phyloP scores from a whole-genome alignment of 2,888 invertebrate genomes.

The Peribatodes rhomboidaria region DNA sequence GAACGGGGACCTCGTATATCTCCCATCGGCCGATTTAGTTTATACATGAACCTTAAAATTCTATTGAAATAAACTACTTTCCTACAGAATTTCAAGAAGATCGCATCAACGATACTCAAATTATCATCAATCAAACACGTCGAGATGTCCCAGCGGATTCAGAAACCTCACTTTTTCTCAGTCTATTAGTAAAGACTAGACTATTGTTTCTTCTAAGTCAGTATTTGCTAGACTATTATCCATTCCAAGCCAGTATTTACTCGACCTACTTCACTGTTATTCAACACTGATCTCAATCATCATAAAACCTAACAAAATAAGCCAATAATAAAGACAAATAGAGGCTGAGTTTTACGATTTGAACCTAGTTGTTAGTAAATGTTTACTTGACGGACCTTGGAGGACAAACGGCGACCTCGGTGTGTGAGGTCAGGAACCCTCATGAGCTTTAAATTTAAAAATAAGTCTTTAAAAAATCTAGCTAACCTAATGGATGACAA shows the following conservation, averaged over 20 bases:
- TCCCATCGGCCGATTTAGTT: no score
- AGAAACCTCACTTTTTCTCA: no score
- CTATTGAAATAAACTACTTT: no score
- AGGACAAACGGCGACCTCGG: neutral
- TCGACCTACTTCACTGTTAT: constrained; percentile 1
- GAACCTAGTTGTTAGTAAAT: constrained; percentile 12
- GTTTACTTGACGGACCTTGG: constrained; percentile 10
- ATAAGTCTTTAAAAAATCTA: neutral
- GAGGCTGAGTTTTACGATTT: constrained; percentile 32
- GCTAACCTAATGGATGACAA: neutral
- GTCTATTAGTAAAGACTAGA: no score
- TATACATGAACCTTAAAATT: no score
- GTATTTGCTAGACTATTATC: no score
- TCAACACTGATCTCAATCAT: constrained; percentile 20
- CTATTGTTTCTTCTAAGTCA: no score
- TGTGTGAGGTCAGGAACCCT: constrained; percentile 9
- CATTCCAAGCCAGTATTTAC: neutral
- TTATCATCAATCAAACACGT: no score
- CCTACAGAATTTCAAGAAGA: no score
- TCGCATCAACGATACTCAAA: no score
- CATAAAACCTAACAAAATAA: constrained; percentile 34
- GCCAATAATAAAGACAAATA: constrained; percentile 36
- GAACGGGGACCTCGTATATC: no score
- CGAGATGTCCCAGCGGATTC: no score
- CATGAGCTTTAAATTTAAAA: neutral